Conservation (phyloP, 2,888 invertebrate species). For the Caprella mutica region DNA sequence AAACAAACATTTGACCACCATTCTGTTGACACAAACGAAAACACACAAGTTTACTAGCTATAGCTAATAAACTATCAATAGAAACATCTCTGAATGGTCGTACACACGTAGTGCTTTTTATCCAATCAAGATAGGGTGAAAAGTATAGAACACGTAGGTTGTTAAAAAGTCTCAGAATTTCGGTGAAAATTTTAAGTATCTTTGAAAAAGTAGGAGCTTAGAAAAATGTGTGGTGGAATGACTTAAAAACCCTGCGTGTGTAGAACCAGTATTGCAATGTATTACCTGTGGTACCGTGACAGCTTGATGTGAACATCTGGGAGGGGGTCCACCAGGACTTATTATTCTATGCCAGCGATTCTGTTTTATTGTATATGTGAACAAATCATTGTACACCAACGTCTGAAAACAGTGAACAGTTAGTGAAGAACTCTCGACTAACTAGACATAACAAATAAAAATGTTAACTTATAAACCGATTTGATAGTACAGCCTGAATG, state of each 20-base stretch:
- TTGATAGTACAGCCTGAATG: not conserved
- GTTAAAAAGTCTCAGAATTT: too few relatives aligned
- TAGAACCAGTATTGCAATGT: not conserved
- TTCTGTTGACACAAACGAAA: slow-evolving; percentile 39
- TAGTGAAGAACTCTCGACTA: slow-evolving; percentile 12
- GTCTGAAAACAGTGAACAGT: slow-evolving; percentile 49
- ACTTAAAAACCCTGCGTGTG: too few relatives aligned
- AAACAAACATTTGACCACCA: slow-evolving; percentile 64
- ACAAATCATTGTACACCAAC: slow-evolving; percentile 71
- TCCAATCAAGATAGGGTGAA: not conserved
- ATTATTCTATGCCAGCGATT: slow-evolving; percentile 68
- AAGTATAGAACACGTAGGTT: not conserved
- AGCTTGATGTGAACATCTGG: slow-evolving; percentile 80
- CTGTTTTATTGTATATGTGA: slow-evolving; percentile 65
- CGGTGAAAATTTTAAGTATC: too few relatives aligned
- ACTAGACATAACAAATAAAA: too few relatives aligned
- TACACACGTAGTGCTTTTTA: not conserved
- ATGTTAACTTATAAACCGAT: not conserved
- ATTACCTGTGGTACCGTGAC: slow-evolving; percentile 52
- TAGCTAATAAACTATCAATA: too few relatives aligned
- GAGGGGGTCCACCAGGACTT: slow-evolving; percentile 74
- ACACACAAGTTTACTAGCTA: not conserved
- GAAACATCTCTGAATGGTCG: not conserved
- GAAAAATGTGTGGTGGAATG: too few relatives aligned
- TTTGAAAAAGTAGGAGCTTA: too few relatives aligned